Evolutionary conservation across 2,113 vertebrate genomes (phyloP).

Genomic region (Thinocorus orbignyianus): DNA sequence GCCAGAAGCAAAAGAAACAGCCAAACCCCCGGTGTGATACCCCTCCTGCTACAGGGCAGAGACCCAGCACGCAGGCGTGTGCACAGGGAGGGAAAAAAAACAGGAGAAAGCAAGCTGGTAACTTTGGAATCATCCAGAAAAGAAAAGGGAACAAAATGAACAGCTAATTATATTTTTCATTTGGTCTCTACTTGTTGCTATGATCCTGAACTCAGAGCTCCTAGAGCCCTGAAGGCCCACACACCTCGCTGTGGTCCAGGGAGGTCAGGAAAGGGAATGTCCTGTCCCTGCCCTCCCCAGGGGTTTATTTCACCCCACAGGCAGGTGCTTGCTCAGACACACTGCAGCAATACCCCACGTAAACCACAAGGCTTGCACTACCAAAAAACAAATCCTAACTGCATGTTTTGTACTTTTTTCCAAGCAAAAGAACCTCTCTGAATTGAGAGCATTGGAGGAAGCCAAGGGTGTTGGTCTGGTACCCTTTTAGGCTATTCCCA

Average conservation of each 20-base stretch:
- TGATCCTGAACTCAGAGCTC: neutral
- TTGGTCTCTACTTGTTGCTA: neutral
- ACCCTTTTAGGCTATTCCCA: neutral
- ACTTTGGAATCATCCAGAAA: neutral
- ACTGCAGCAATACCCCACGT: neutral
- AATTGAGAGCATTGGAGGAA: neutral
- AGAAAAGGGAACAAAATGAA: neutral
- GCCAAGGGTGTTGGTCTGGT: neutral
- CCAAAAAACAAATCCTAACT: neutral
- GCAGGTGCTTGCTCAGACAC: neutral
- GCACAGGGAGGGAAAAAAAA: neutral
- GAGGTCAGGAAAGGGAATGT: neutral
- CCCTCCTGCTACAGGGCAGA: neutral
- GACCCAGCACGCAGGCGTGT: accelerated
- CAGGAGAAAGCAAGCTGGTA: neutral
- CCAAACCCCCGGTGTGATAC: neutral
- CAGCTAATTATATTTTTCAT: neutral
- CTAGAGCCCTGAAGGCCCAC: neutral
- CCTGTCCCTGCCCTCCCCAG: neutral
- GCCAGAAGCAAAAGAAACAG: neutral
- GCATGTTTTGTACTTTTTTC: neutral
- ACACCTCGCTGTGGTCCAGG: neutral
- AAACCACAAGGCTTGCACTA: neutral
- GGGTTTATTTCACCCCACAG: neutral
- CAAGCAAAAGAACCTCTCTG: neutral